Conservation (phyloP, 2,888 invertebrate species). For the Aphrophora alni region DNA sequence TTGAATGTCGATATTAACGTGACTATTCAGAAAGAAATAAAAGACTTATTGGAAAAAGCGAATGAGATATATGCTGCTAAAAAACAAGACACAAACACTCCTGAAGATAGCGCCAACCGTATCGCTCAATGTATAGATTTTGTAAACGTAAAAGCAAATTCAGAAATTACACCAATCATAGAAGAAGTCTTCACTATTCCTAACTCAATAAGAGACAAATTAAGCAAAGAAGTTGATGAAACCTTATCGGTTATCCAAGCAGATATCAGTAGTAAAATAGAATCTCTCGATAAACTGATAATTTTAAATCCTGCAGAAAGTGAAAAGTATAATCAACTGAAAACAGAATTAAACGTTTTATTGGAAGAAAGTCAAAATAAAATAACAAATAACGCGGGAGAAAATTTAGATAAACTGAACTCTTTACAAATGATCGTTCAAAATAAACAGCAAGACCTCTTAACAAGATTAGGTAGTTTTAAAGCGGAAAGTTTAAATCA, state of each 20-base stretch:
- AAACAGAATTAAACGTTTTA: neutral
- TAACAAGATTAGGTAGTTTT: neutral
- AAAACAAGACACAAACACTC: neutral
- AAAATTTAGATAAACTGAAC: neutral
- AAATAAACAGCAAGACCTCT: neutral
- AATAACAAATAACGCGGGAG: neutral
- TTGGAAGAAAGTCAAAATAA: neutral
- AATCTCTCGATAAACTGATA: neutral
- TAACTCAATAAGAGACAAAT: neutral
- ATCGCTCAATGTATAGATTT: neutral
- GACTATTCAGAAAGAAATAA: neutral
- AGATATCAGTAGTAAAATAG: neutral
- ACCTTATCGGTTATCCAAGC: neutral
- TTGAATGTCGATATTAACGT: neutral
- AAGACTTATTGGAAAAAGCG: neutral
- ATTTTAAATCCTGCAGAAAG: neutral
- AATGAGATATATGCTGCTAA: neutral
- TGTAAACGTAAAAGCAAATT: neutral
- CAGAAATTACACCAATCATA: neutral
- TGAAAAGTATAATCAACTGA: neutral
- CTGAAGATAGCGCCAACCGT: neutral
- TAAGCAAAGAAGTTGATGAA: neutral
- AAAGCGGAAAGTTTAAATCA: neutral
- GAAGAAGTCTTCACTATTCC: neutral
- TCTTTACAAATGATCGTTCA: neutral